phyloP scores from a whole-genome alignment of 2,888 invertebrate species.

The Synergus japonicus region DNA sequence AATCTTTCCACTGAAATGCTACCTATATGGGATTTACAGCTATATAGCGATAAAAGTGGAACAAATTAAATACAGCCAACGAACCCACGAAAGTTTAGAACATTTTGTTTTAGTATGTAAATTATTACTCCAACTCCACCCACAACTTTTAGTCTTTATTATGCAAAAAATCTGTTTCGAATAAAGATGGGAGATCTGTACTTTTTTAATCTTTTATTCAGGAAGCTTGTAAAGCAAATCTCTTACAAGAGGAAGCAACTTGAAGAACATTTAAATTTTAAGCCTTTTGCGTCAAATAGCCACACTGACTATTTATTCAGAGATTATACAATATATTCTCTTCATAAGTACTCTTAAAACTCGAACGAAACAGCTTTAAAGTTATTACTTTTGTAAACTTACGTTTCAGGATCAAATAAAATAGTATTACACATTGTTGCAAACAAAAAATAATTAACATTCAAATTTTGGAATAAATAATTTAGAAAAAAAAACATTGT shows the following conservation, averaged over 20 bases:
- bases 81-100: neutral
- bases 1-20: neutral
- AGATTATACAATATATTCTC: too few species aligned
- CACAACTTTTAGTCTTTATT: neutral
- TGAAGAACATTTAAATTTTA: neutral
- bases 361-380: too few species aligned
- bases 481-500: too few species aligned
- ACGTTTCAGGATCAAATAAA: too few species aligned
- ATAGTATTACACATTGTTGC: too few species aligned
- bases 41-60: neutral
- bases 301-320: neutral
- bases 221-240: neutral
- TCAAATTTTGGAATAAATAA: too few species aligned
- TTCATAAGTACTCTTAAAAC: too few species aligned
- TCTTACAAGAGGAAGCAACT: neutral
- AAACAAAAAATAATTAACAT: too few species aligned
- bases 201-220: slow-evolving; percentile 14
- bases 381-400: too few species aligned
- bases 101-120: neutral
- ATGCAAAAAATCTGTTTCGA: neutral
- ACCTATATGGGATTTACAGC: neutral
- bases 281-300: neutral
- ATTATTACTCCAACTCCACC: neutral
- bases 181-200: neutral
- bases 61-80: neutral